Evolutionary conservation across 2,797 vertebrate species (phyloP).

Genomic region (Amphiprion clarkii): DNA sequence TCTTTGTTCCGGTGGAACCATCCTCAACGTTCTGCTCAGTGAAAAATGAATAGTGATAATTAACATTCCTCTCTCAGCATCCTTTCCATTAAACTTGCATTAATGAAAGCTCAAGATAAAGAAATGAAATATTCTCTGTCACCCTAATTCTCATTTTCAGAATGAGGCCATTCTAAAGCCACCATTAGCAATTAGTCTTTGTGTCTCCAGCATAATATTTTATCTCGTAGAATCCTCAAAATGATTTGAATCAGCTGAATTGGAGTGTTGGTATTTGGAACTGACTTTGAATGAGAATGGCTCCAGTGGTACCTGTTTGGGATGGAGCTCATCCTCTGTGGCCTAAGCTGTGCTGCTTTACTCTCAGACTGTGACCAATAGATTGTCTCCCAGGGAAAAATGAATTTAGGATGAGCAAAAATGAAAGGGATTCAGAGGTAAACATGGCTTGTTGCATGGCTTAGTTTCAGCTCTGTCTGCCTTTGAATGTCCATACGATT

Average conservation of each 20-base stretch:
- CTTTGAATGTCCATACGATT: conserved; percentile 22
- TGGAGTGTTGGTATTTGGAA: conserved; percentile 37
- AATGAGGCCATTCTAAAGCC: conserved; percentile 75
- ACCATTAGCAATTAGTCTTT: conserved; percentile 77
- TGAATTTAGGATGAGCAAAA: conserved; percentile 57
- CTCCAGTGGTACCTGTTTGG: conserved; percentile 35
- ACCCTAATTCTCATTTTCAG: conserved; percentile 78
- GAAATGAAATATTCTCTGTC: conserved; percentile 79
- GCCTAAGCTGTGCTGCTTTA: conserved; percentile 34
- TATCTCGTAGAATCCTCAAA: conserved; percentile 74
- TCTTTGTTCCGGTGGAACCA: conserved; percentile 62
- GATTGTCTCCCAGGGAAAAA: conserved; percentile 65
- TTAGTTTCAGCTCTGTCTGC: conserved; percentile 14
- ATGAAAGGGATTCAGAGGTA: conserved; percentile 55
- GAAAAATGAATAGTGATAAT: conserved; percentile 79
- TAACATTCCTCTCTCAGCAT: conserved; percentile 82
- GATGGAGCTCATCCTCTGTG: conserved; percentile 41
- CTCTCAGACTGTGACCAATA: conserved; percentile 74
- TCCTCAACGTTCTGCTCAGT: conserved; percentile 39
- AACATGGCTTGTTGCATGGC: conserved; percentile 29
- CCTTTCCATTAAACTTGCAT: conserved; percentile 83
- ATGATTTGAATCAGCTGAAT: conserved; percentile 67
- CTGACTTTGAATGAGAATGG: conserved; percentile 45
- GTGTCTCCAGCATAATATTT: conserved; percentile 74
- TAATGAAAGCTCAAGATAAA: conserved; percentile 86